Conservation (phyloP, 1,140 invertebrate species). For the Drosophila parabipectinata region DNA sequence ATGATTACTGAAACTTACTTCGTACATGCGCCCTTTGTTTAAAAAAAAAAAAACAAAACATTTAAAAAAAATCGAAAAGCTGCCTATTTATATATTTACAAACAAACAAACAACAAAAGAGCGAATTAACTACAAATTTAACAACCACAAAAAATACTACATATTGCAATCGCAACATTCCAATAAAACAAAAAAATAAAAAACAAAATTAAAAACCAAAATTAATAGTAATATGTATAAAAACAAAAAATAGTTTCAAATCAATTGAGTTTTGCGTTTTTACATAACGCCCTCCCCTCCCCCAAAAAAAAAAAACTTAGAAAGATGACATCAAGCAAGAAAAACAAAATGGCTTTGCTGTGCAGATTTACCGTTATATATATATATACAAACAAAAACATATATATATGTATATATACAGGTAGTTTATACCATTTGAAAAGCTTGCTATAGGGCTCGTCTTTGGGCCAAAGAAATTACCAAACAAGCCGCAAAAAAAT, state of each 20-base stretch:
- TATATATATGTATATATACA: slow-evolving; percentile 45
- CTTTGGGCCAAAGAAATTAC: slow-evolving; percentile 38
- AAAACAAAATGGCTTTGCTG: slow-evolving; percentile 37
- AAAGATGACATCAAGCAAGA: slow-evolving; percentile 22
- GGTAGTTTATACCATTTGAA: slow-evolving; percentile 47
- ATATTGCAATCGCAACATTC: slow-evolving; percentile 38
- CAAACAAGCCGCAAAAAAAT: slow-evolving; percentile 15
- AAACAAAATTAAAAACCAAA: slow-evolving; percentile 14
- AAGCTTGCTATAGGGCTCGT: slow-evolving; percentile 41
- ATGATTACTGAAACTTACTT: slow-evolving; percentile 43
- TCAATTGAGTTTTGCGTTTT: slow-evolving; percentile 59
- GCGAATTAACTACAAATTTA: slow-evolving; percentile 63
- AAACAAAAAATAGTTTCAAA: slow-evolving; percentile 33
- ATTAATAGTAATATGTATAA: slow-evolving; percentile 38
- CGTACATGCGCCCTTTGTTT: slow-evolving; percentile 60
- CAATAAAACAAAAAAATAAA: slow-evolving; percentile 10
- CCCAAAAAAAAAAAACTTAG: slow-evolving; percentile 21
- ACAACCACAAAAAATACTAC: slow-evolving; percentile 32
- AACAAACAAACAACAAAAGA: slow-evolving; percentile 40
- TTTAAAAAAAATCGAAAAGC: slow-evolving; percentile 49
- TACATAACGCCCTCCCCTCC: slow-evolving; percentile 23
- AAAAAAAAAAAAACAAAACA: background rate
- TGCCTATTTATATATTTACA: slow-evolving; percentile 74
- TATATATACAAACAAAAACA: slow-evolving; percentile 44
- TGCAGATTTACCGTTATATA: slow-evolving; percentile 52